Conservation (phyloP, 2,113 vertebrate genomes). For the Monopterus albus region DNA sequence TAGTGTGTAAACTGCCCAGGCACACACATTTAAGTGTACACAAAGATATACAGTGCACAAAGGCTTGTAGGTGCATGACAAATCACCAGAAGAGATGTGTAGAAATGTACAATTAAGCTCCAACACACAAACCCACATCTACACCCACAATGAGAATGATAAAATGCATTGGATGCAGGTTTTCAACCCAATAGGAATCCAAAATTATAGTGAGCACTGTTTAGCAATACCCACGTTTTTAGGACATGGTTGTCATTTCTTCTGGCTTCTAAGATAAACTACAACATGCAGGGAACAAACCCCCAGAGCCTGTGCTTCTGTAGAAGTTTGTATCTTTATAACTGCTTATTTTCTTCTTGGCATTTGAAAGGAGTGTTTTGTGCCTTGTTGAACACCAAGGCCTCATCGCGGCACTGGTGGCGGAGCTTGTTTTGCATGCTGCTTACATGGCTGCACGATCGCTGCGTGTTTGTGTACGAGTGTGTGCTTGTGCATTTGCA, state of each 20-base stretch:
- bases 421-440: slow-evolving; percentile 27
- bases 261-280: slow-evolving; percentile 30
- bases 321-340: slow-evolving; percentile 34
- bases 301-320: slow-evolving; percentile 28
- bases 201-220: slow-evolving; percentile 38
- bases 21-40: not conserved
- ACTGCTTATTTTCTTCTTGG: slow-evolving; percentile 51
- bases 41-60: slow-evolving; percentile 9
- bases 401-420: slow-evolving; percentile 23
- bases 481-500: slow-evolving; percentile 37
- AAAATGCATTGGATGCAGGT: slow-evolving; percentile 37
- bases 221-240: slow-evolving; percentile 22
- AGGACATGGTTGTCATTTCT: slow-evolving; percentile 36
- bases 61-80: slow-evolving; percentile 32
- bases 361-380: slow-evolving; percentile 46
- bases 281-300: slow-evolving; percentile 6
- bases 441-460: slow-evolving; percentile 29
- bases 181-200: slow-evolving; percentile 42
- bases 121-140: slow-evolving; percentile 46
- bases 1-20: not conserved
- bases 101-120: slow-evolving; percentile 48
- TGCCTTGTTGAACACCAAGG: slow-evolving; percentile 11
- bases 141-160: slow-evolving; percentile 43
- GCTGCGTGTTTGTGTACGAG: slow-evolving; percentile 7
- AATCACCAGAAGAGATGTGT: slow-evolving; percentile 50